Evolutionary conservation across 2,797 vertebrate genomes (phyloP).

Genomic region (Calcarius lapponicus): DNA sequence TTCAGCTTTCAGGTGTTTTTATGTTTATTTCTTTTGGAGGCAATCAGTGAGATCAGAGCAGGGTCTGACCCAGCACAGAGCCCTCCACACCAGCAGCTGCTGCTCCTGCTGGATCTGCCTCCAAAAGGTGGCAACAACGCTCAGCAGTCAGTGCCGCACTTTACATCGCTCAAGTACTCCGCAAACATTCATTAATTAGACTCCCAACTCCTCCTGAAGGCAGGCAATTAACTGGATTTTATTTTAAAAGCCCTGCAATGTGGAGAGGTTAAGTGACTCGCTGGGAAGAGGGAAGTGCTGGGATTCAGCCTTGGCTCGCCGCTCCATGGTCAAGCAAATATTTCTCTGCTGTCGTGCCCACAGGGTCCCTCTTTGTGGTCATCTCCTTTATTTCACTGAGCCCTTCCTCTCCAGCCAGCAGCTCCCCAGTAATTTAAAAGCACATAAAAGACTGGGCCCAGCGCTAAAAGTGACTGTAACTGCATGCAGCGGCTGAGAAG

Average conservation of each 20-base stretch:
- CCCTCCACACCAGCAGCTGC: not conserved
- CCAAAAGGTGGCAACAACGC: not conserved
- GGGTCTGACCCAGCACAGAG: not conserved
- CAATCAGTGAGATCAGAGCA: not conserved
- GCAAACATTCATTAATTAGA: conserved; percentile 43
- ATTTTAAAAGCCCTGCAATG: not conserved
- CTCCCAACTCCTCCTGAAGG: not conserved
- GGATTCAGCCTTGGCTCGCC: not conserved
- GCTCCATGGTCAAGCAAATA: not conserved
- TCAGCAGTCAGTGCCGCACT: not conserved
- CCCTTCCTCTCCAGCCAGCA: not conserved
- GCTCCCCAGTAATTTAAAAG: not conserved
- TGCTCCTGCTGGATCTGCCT: not conserved
- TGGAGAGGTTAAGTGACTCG: not conserved
- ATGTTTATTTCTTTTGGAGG: not conserved
- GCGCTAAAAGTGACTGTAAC: not conserved
- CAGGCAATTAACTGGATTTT: conserved; percentile 4
- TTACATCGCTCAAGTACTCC: not conserved
- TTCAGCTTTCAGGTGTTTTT: not conserved
- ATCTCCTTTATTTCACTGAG: not conserved
- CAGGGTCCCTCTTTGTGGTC: not conserved
- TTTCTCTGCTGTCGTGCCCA: not conserved
- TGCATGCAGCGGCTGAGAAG: not conserved
- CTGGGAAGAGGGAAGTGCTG: not conserved
- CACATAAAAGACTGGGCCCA: not conserved